Conservation (phyloP, 2,113 vertebrate species). For the Microtus oregoni region DNA sequence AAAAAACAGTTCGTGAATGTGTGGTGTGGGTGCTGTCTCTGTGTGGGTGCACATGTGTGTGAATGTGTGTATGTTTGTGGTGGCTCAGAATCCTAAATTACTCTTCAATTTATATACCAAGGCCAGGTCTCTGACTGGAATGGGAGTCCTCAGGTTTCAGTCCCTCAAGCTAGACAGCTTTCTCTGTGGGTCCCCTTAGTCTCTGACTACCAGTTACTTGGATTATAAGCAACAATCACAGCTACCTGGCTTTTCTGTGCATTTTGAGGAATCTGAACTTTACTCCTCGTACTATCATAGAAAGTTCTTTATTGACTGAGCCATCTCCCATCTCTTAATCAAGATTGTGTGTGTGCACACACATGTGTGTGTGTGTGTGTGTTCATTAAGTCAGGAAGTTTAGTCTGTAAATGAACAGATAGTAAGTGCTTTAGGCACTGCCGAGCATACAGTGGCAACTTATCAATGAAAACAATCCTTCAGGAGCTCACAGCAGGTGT, state of each 20-base stretch:
- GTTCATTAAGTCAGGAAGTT: background rate
- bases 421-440: background rate
- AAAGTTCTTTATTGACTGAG: background rate
- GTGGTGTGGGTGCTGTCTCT: background rate
- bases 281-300: background rate
- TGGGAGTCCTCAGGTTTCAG: background rate
- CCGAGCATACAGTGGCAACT: background rate
- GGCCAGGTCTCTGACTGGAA: background rate
- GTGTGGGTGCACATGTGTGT: too few relatives aligned
- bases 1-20: background rate
- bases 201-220: background rate
- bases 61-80: background rate
- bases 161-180: too few relatives aligned
- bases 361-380: background rate
- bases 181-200: background rate
- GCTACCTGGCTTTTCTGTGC: background rate
- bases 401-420: background rate
- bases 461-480: background rate
- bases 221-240: background rate
- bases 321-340: background rate
- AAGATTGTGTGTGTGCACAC: background rate
- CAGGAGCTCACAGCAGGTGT: slow-evolving; percentile 11
- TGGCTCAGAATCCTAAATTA: background rate
- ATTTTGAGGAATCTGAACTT: background rate
- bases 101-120: background rate